Conservation (phyloP, 2,888 invertebrate species). For the Andrena bicolor region DNA sequence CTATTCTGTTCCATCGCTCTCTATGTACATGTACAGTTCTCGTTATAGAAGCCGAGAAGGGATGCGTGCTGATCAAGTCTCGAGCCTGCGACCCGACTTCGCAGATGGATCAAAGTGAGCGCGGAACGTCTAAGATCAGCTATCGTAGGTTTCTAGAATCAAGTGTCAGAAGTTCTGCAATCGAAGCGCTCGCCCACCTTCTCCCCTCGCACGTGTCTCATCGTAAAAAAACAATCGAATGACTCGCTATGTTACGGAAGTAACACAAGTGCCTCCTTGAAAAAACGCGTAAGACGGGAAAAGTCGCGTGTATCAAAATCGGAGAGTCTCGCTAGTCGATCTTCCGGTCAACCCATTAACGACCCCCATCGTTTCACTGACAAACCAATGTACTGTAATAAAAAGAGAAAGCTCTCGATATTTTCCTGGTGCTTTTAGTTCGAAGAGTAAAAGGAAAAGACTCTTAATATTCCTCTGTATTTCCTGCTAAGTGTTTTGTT, state of each 20-base stretch:
- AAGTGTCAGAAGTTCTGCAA: neutral
- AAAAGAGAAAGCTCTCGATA: neutral
- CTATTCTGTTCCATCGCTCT: neutral
- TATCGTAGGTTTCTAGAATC: neutral
- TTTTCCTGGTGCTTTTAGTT: neutral
- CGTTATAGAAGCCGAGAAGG: slow-evolving; percentile 16
- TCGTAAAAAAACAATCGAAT: slow-evolving; percentile 1
- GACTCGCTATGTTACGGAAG: neutral
- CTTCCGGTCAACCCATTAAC: neutral
- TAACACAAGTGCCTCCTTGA: neutral
- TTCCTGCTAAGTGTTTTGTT: neutral
- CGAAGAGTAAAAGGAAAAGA: neutral
- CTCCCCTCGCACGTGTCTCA: neutral
- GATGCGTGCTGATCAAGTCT: slow-evolving; percentile 12
- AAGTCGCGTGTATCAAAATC: slow-evolving; percentile 27
- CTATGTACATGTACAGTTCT: slow-evolving; percentile 13
- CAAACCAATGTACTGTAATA: neutral
- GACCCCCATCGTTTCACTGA: neutral
- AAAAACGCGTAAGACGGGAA: neutral
- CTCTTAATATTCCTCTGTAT: neutral
- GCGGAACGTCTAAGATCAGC: neutral
- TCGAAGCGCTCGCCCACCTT: neutral
- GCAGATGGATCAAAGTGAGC: neutral
- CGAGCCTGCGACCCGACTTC: slow-evolving; percentile 4
- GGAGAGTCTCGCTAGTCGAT: slow-evolving; percentile 2